Evolutionary conservation across 2,888 invertebrate genomes (phyloP).

Genomic region (Plutella xylostella): DNA sequence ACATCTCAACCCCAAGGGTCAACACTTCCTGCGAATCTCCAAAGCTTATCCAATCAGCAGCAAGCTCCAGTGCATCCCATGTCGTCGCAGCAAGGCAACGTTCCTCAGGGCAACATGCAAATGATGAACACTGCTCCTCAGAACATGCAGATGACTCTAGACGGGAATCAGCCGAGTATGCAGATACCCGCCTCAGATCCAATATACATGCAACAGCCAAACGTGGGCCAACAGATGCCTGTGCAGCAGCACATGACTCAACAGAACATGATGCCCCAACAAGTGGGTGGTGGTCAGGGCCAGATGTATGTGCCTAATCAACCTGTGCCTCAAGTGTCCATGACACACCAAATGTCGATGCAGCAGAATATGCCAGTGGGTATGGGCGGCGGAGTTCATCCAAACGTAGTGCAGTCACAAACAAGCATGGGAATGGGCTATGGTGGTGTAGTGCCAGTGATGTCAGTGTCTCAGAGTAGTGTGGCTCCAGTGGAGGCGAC

Average conservation of each 20-base stretch:
- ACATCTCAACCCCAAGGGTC: slow-evolving; percentile 66
- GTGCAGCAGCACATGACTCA: slow-evolving; percentile 57
- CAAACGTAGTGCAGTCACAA: slow-evolving; percentile 62
- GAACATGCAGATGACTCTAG: slow-evolving; percentile 67
- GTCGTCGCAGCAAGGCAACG: slow-evolving; percentile 64
- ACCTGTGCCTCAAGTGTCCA: slow-evolving; percentile 46
- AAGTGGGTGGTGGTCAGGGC: slow-evolving; percentile 50
- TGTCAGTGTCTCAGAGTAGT: slow-evolving; percentile 66
- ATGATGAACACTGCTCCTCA: slow-evolving; percentile 66
- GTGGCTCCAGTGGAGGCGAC: slow-evolving; percentile 55
- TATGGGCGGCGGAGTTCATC: slow-evolving; percentile 55
- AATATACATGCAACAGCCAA: slow-evolving; percentile 58
- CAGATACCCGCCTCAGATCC: slow-evolving; percentile 67
- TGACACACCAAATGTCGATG: slow-evolving; percentile 66
- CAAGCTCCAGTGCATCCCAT: slow-evolving; percentile 49
- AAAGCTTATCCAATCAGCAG: slow-evolving; percentile 60
- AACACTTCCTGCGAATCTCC: slow-evolving; percentile 72
- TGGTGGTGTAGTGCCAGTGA: slow-evolving; percentile 57
- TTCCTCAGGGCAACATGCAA: slow-evolving; percentile 70
- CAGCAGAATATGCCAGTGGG: slow-evolving; percentile 58
- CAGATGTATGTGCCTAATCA: slow-evolving; percentile 58
- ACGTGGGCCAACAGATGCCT: slow-evolving; percentile 55
- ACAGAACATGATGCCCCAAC: slow-evolving; percentile 57
- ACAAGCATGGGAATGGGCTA: slow-evolving; percentile 59
- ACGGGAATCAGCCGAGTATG: slow-evolving; percentile 66